Percentiles rank a stretch among this genome's conserved stretches.
phyloP scores from a whole-genome alignment of 2,888 invertebrate genomes.

The Mythimna lalbum region DNA sequence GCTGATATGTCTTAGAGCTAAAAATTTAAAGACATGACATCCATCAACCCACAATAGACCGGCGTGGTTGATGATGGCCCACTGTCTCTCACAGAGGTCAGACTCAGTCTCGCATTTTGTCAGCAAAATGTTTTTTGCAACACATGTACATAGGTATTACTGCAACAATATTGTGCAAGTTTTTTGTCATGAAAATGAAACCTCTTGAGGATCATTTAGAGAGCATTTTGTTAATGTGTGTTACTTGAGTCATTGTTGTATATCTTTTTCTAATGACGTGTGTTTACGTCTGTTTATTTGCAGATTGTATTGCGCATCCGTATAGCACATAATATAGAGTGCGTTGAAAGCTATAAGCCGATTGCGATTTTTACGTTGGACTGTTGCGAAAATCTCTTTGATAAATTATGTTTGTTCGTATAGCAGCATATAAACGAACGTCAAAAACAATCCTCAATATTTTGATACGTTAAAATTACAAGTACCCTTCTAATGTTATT shows the following conservation, averaged over 20 bases:
- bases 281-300: constrained; percentile 78
- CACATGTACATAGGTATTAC: neutral
- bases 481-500: neutral
- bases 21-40: neutral
- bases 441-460: neutral
- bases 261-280: constrained; percentile 71
- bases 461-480: neutral
- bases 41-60: neutral
- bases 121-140: neutral
- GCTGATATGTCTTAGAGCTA: neutral
- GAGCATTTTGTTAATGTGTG: constrained; percentile 26
- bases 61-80: neutral
- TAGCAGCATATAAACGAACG: neutral
- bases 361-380: constrained; percentile 10
- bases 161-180: neutral
- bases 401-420: neutral
- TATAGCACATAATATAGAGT: constrained; percentile 43
- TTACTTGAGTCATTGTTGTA: constrained; percentile 61
- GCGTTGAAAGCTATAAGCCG: constrained; percentile 26
- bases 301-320: constrained; percentile 67
- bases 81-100: neutral
- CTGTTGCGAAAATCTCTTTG: neutral
- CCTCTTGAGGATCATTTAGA: constrained; percentile 1
- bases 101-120: neutral
- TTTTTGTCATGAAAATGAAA: neutral